Evolutionary conservation across 2,113 vertebrate genomes (phyloP).

Genomic region (Notothenia coriiceps): DNA sequence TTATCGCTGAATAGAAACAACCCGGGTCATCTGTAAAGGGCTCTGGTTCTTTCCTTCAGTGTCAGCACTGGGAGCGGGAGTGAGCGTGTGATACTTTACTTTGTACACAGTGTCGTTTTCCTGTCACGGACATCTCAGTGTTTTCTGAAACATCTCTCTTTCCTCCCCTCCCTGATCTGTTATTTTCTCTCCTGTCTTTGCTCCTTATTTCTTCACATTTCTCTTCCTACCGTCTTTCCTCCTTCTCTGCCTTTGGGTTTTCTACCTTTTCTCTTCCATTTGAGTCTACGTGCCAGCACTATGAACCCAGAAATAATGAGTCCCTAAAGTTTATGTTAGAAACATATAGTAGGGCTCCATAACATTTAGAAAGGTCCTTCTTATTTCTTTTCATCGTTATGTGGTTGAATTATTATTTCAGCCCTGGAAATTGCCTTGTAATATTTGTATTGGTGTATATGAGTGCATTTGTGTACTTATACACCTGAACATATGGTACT

Average conservation of each 20-base stretch:
- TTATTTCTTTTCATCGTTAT: too few species aligned
- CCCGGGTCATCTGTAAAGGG: constrained; percentile 46
- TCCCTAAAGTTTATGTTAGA: too few species aligned
- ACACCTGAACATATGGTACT: too few species aligned
- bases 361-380: too few species aligned
- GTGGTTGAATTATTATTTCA: too few species aligned
- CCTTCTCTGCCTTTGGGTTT: neutral
- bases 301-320: too few species aligned
- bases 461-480: too few species aligned
- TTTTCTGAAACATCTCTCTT: neutral
- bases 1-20: constrained; percentile 41
- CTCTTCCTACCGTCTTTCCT: neutral
- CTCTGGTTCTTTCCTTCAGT: constrained; percentile 46
- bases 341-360: too few species aligned
- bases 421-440: too few species aligned
- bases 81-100: neutral
- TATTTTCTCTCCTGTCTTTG: neutral
- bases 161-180: neutral
- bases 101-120: constrained; percentile 15
- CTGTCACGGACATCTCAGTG: neutral
- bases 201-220: neutral
- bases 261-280: neutral
- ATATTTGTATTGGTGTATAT: too few species aligned
- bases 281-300: too few species aligned
- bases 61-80: neutral